phyloP scores from a whole-genome alignment of 2,888 invertebrate genomes.

The Rhagonycha fulva region DNA sequence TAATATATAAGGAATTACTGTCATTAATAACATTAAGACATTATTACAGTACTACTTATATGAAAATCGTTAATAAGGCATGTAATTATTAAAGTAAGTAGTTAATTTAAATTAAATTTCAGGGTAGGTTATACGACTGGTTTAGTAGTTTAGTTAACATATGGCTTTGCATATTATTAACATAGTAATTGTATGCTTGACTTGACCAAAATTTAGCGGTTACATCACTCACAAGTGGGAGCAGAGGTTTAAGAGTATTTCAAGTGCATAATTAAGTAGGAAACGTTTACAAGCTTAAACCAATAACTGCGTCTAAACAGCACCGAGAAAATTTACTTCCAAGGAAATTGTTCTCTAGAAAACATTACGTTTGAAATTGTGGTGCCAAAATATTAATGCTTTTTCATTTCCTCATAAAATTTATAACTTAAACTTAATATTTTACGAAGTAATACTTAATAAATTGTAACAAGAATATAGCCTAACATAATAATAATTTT shows the following conservation, averaged over 20 bases:
- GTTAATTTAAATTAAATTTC: not conserved
- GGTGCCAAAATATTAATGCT: too few species aligned
- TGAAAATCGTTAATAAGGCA: not conserved
- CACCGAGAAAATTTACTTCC: not conserved
- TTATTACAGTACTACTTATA: too few species aligned
- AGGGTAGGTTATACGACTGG: not conserved
- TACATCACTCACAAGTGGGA: not conserved
- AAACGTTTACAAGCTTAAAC: not conserved
- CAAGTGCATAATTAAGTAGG: not conserved
- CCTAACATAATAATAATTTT: too few species aligned
- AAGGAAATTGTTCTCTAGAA: not conserved
- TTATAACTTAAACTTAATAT: too few species aligned
- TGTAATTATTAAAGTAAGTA: not conserved
- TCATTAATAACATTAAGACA: too few species aligned
- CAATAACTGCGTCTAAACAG: not conserved
- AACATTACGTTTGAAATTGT: not conserved
- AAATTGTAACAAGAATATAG: too few species aligned
- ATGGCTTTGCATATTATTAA: not conserved
- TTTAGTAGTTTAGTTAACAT: not conserved
- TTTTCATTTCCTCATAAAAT: too few species aligned
- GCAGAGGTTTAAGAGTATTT: not conserved
- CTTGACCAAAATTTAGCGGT: not conserved
- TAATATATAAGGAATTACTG: too few species aligned
- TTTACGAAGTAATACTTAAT: too few species aligned
- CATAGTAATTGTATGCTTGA: not conserved